Conservation (phyloP, 2,113 vertebrate genomes). For the Psilopogon haemacephalus region DNA sequence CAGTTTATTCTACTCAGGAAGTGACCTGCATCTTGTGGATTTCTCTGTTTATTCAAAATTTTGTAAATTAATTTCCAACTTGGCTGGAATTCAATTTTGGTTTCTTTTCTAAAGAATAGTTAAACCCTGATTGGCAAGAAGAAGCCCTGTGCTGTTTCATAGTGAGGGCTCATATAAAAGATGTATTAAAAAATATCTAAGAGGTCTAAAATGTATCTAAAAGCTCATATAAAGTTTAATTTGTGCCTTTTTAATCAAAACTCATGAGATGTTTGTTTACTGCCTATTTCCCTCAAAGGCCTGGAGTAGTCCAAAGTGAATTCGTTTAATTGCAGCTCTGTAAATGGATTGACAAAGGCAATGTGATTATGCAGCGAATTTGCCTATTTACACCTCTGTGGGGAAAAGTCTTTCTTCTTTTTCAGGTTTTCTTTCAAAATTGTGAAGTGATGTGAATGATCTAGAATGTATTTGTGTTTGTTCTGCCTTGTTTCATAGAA, state of each 20-base stretch:
- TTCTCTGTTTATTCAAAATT: not conserved
- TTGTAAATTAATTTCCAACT: not conserved
- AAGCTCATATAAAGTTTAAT: not conserved
- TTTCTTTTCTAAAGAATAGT: not conserved
- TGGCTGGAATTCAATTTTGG: not conserved
- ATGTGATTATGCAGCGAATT: not conserved
- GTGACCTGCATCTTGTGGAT: not conserved
- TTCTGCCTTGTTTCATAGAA: not conserved
- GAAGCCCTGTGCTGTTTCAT: not conserved
- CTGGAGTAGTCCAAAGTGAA: not conserved
- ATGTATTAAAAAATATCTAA: too few relatives aligned
- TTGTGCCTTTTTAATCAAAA: not conserved
- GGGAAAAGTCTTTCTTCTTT: not conserved
- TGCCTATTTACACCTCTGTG: not conserved
- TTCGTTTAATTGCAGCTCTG: not conserved
- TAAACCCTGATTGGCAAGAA: not conserved
- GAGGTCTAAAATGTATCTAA: too few relatives aligned
- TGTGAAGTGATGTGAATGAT: not conserved
- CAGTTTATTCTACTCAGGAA: not conserved
- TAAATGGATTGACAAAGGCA: too few relatives aligned
- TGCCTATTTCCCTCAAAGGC: not conserved
- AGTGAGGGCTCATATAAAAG: too few relatives aligned
- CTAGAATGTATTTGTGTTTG: not conserved
- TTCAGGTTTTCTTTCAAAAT: not conserved
- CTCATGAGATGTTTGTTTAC: fast-evolving